Evolutionary conservation across 2,888 invertebrate species (phyloP), one percentile per base, ranked within the genome.

Genomic region (Dasysyrphus tricinctus): DNA sequence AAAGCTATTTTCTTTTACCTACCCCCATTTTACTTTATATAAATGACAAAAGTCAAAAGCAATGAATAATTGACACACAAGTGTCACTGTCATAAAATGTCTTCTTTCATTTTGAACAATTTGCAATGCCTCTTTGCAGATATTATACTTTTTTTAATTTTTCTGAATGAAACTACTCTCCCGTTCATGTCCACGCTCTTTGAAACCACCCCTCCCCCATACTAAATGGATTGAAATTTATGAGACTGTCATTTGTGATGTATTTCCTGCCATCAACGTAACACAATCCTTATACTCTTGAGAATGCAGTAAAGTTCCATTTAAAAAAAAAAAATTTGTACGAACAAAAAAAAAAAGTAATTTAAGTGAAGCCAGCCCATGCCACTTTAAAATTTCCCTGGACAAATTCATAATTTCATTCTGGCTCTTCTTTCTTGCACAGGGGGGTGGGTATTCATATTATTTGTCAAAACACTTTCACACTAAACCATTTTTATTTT

Each of bases 381-480:
- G 65, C 70, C 86, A 86, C 78, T 86, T 82, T 81, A 81, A 86
- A 86, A 69, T 78, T 81, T 78, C 86, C 75, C 78, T 81, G 86
- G 79, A 75, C 82, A 82, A 79, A 79, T 82, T 80, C 78, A 81
- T 82, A 82, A 82, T 78, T 67, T 74, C 65, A 61, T 57, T 79
- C 37, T 61, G 61, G 42, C 72, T 80, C 19, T 24, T 65, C 51
- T 54, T 49, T 19, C 39, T 39, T 0, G 3, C 1, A 5, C 12
- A 16, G 24, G 37, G 42, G 19, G 19, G 49, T 19, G 12, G 24
- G 24, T 6, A 29, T 49, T 3, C 14, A n/a, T 32, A 80, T 72
- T 81, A 85, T 85, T 85, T 85, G 85, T 81, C 80, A 85, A 85
- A 85, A 85, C 85, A 85, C 74, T 85, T 85, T 80, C 37, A 57